phyloP scores from a whole-genome alignment of 2,888 invertebrate species.

The Pristionchus mayeri region DNA sequence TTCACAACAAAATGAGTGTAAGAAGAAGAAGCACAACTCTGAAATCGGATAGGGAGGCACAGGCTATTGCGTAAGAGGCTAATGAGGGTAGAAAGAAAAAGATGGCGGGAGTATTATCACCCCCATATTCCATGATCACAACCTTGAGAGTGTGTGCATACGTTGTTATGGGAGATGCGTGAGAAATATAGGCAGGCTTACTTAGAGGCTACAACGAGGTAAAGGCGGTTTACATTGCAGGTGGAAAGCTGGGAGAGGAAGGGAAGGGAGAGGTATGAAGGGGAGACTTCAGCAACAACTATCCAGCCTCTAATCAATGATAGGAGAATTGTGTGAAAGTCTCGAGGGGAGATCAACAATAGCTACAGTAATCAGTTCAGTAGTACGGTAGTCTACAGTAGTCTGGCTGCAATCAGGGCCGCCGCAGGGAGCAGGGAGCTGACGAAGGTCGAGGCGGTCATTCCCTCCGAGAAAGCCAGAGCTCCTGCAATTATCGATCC shows the following conservation, averaged over 20 bases:
- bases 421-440: not conserved
- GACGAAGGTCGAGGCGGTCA: slow-evolving; percentile 17
- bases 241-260: not conserved
- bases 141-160: not conserved
- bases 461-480: slow-evolving; percentile 35
- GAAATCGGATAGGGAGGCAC: not conserved
- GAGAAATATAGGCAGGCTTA: no score
- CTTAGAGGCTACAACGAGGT: no score
- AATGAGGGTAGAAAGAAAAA: no score
- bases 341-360: not conserved
- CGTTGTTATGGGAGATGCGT: not conserved
- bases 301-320: not conserved
- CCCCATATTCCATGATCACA: not conserved
- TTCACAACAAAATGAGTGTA: not conserved
- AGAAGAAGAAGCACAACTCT: not conserved
- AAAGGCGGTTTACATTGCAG: no score
- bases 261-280: not conserved
- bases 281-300: no score
- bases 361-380: not conserved
- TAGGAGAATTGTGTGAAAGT: not conserved
- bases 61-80: no score
- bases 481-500: slow-evolving; percentile 2
- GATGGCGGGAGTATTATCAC: no score
- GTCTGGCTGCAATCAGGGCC: not conserved
- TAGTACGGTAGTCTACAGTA: not conserved